Conservation (phyloP, 2,888 invertebrate genomes). For the Stenolophus ochropezus region DNA sequence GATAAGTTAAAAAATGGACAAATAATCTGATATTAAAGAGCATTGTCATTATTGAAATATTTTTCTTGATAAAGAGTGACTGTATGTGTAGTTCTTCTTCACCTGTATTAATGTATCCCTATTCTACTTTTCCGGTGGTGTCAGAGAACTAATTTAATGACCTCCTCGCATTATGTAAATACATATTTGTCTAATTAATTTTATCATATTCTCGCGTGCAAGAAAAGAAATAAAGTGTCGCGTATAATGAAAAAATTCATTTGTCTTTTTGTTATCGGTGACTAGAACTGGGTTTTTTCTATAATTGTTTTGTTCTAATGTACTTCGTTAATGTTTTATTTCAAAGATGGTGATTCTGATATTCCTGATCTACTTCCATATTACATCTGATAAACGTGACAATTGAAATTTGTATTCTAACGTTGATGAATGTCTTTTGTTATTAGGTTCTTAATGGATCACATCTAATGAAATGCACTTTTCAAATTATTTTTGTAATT, state of each 20-base stretch:
- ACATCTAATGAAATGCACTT: too few relatives aligned
- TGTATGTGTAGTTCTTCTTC: too few relatives aligned
- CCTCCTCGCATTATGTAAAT: slow-evolving; percentile 21
- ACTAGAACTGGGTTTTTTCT: slow-evolving; percentile 19
- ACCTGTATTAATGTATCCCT: neutral
- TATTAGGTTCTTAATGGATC: slow-evolving; percentile 20
- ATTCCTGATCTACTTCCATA: slow-evolving; percentile 18
- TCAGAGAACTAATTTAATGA: slow-evolving; percentile 10
- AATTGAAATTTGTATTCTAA: slow-evolving; percentile 36
- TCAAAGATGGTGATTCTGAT: slow-evolving; percentile 35
- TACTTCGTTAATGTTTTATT: slow-evolving; percentile 27
- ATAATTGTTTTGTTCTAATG: slow-evolving; percentile 39
- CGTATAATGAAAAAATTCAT: slow-evolving; percentile 39
- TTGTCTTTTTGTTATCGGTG: slow-evolving; percentile 33
- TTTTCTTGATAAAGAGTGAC: too few relatives aligned
- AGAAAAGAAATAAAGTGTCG: slow-evolving; percentile 20
- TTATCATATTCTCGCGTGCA: slow-evolving; percentile 35
- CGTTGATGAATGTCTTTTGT: slow-evolving; percentile 31
- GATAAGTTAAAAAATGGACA: too few relatives aligned
- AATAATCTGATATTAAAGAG: too few relatives aligned
- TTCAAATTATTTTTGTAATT: too few relatives aligned
- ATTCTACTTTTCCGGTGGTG: neutral
- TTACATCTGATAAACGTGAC: slow-evolving; percentile 11
- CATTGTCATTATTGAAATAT: too few relatives aligned
- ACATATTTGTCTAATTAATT: slow-evolving; percentile 44